These are phyloP conservation scores for Ochropacha duplaris DNA, from an alignment of 2,888 invertebrate species.

Conservation along the genomic window DNA sequence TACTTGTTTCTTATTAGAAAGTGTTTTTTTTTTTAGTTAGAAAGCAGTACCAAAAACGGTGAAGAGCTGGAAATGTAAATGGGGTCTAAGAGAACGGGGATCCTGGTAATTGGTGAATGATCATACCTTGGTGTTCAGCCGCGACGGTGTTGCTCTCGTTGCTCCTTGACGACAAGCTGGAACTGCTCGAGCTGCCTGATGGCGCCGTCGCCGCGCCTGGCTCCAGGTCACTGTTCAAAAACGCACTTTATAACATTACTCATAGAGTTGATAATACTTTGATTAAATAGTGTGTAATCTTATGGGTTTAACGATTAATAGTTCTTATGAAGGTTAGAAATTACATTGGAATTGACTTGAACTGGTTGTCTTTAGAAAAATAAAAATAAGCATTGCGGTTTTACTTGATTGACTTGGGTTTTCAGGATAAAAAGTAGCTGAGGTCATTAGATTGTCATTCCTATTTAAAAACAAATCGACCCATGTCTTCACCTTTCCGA, in stretches of 20 bases:
- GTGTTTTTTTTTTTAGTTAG: no score
- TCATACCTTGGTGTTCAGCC: constrained; percentile 70
- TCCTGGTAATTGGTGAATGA: not conserved
- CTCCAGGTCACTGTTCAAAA: constrained; percentile 69
- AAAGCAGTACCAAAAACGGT: no score
- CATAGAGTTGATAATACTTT: not conserved
- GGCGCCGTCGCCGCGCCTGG: constrained; percentile 72
- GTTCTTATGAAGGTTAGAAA: not conserved
- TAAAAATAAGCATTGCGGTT: no score
- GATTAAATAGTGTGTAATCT: not conserved
- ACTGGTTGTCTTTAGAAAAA: not conserved
- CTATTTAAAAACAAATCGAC: no score
- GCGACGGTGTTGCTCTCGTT: constrained; percentile 78
- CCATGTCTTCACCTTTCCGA: no score
- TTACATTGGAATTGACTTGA: not conserved
- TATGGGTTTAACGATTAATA: not conserved
- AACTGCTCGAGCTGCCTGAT: constrained; percentile 78
- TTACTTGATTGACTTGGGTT: no score
- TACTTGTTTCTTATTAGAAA: no score
- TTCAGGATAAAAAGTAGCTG: no score
- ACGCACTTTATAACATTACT: constrained; percentile 1
- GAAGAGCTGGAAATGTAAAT: no score
- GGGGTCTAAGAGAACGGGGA: no score
- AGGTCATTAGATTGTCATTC: no score
- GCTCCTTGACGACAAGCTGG: constrained; percentile 75